phyloP scores from a whole-genome alignment of 2,888 invertebrate species.

The Acrobasis consociella region DNA sequence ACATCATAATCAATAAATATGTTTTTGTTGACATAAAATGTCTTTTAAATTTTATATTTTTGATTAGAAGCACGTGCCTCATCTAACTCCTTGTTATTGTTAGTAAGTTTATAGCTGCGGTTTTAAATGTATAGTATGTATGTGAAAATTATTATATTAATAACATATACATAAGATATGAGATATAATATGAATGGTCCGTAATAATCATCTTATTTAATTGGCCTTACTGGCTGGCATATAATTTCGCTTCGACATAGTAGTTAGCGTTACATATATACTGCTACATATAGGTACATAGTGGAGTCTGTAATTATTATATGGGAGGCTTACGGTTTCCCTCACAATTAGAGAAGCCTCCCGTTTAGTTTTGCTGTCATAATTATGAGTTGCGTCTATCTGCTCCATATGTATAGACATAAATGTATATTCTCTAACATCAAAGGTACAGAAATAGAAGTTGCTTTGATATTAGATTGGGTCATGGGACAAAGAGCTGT shows the following conservation, averaged over 20 bases:
- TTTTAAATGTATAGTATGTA: no score
- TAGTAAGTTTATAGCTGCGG: no score
- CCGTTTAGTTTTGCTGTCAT: conserved; percentile 8
- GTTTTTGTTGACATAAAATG: no score
- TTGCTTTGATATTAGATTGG: no score
- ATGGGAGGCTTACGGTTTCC: conserved; percentile 6
- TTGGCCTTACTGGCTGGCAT: neutral
- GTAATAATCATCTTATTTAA: conserved; percentile 10
- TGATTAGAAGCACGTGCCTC: no score
- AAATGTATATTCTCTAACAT: no score
- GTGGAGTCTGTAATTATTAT: conserved; percentile 17
- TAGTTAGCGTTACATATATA: conserved; percentile 12
- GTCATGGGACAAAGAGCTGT: no score
- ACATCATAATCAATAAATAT: no score
- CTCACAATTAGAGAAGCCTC: conserved; percentile 6
- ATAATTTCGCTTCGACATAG: conserved; percentile 14
- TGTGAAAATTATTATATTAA: neutral
- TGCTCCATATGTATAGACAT: neutral
- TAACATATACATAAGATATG: neutral
- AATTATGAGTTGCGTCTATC: conserved; percentile 3
- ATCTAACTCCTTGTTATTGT: no score
- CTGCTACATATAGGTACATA: neutral
- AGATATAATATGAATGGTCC: neutral
- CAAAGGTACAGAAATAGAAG: no score
- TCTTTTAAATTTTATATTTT: no score